Evolutionary conservation across 2,113 vertebrate genomes (phyloP).

Genomic region (Nothocercus julius): DNA sequence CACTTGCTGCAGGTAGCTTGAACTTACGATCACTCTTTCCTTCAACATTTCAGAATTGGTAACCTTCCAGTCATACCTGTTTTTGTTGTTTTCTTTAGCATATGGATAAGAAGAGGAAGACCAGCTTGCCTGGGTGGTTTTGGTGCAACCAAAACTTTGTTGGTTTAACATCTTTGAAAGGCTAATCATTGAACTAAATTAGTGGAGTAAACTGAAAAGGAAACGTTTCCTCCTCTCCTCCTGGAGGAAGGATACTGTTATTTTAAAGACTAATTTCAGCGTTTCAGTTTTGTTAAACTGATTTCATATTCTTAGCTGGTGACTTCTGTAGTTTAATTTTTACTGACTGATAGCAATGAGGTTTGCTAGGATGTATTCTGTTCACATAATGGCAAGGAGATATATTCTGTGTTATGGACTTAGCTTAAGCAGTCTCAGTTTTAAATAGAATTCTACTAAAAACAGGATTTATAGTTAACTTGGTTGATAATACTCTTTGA

Average conservation of each 20-base stretch:
- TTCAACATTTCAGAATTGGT: background rate
- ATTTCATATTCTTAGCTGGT: background rate
- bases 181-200: background rate
- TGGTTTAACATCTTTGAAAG: background rate
- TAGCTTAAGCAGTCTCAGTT: background rate
- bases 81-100: background rate
- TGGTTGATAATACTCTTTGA: background rate
- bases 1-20: background rate
- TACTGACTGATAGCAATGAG: background rate
- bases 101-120: background rate
- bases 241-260: background rate
- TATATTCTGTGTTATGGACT: rapidly evolving
- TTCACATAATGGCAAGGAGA: background rate
- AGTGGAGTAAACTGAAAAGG: background rate
- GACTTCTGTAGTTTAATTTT: background rate
- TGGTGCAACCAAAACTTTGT: background rate
- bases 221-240: background rate
- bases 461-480: background rate
- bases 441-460: background rate
- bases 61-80: background rate
- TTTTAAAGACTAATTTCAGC: background rate
- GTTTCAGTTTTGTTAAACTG: background rate
- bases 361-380: background rate
- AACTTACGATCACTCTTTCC: background rate
- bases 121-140: background rate